Conservation (phyloP, 2,888 invertebrate species). For the Stegana nigrithorax region DNA sequence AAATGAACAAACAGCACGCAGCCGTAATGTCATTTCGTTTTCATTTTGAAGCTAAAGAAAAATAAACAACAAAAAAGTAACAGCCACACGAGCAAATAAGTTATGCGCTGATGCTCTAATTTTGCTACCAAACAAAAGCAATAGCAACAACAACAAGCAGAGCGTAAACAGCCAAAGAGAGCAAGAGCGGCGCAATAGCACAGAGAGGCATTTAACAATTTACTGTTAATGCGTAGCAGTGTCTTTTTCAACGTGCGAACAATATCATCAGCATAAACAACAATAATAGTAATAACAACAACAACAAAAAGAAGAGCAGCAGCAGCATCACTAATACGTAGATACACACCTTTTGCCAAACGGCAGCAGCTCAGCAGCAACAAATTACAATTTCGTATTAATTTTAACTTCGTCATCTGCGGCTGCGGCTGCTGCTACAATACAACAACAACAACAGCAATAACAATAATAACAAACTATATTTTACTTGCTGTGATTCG, state of each 20-base stretch:
- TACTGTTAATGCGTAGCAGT: constrained; percentile 17
- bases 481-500: neutral
- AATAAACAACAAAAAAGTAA: neutral
- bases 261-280: constrained; percentile 14
- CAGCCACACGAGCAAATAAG: neutral
- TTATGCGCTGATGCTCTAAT: neutral
- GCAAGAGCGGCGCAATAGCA: neutral
- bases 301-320: neutral
- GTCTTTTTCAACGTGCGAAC: constrained; percentile 14
- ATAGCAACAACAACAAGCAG: neutral
- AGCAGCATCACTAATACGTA: neutral
- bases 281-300: neutral
- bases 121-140: neutral
- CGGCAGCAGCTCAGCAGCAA: neutral
- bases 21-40: neutral
- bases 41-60: neutral
- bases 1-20: too few species aligned
- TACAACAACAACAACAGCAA: too few species aligned
- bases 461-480: too few species aligned
- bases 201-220: constrained; percentile 13
- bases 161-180: neutral
- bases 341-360: neutral
- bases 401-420: neutral
- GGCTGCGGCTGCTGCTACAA: neutral
- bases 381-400: neutral